phyloP scores from a whole-genome alignment of 2,888 invertebrate genomes.

The Tenthredo livida region DNA sequence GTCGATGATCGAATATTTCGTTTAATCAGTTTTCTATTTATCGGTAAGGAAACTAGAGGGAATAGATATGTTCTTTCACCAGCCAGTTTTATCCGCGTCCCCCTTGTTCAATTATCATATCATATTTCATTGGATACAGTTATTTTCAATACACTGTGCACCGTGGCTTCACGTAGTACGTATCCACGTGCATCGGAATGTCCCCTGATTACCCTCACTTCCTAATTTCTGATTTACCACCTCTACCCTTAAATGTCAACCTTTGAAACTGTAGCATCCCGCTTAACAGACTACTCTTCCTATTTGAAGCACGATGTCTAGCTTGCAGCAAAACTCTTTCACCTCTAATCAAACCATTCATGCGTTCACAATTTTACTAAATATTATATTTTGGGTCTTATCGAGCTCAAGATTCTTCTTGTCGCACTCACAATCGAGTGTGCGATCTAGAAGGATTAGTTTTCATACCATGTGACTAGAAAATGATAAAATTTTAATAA shows the following conservation, averaged over 20 bases:
- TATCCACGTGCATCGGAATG: conserved; percentile 49
- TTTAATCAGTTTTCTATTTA: neutral
- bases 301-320: conserved; percentile 17
- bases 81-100: neutral
- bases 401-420: neutral
- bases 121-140: neutral
- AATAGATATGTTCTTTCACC: neutral
- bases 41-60: neutral
- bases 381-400: neutral
- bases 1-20: neutral
- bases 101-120: neutral
- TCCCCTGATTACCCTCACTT: conserved; percentile 9
- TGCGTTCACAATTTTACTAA: neutral
- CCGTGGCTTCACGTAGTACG: conserved; percentile 55
- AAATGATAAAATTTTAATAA: neutral
- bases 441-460: neutral
- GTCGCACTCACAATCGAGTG: neutral
- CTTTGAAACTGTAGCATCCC: conserved; percentile 45
- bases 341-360: neutral
- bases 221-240: conserved; percentile 40
- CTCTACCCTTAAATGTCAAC: conserved; percentile 33
- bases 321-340: conserved; percentile 36
- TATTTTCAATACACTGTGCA: conserved; percentile 51
- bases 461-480: neutral
- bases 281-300: conserved; percentile 28